Conservation (phyloP, 2,797 vertebrate species). For the Pteropus rufus region DNA sequence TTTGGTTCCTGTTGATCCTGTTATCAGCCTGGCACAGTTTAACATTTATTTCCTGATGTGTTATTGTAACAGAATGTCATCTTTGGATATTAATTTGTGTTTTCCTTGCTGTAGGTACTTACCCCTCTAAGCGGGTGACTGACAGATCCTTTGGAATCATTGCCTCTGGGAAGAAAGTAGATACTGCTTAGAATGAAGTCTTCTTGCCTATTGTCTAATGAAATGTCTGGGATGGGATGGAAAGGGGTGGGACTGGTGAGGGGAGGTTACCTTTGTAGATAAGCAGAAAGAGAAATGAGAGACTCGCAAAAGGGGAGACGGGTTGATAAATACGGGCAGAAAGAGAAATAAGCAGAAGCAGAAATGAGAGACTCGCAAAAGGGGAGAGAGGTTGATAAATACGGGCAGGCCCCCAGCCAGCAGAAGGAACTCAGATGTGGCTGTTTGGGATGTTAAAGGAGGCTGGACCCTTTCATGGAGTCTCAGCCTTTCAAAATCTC, state of each 20-base stretch:
- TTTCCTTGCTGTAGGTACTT: neutral
- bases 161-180: neutral
- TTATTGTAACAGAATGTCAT: neutral
- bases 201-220: neutral
- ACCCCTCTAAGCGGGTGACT: neutral
- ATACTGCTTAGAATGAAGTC: neutral
- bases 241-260: neutral
- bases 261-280: neutral
- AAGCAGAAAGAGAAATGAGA: neutral
- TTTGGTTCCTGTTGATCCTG: neutral
- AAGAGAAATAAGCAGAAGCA: slow-evolving; percentile 3
- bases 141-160: neutral
- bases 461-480: neutral
- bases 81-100: neutral
- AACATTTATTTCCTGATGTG: neutral
- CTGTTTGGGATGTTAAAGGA: no score
- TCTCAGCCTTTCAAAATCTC: neutral
- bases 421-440: neutral
- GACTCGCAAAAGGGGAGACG: neutral
- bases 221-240: neutral
- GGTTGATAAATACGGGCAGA: neutral
- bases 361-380: neutral
- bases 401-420: neutral
- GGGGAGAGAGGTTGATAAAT: neutral
- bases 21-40: neutral